Evolutionary conservation across 2,797 vertebrate genomes (phyloP), one percentile per base, ranked within the genome.

Genomic region (Tympanoctomys barrerae): DNA sequence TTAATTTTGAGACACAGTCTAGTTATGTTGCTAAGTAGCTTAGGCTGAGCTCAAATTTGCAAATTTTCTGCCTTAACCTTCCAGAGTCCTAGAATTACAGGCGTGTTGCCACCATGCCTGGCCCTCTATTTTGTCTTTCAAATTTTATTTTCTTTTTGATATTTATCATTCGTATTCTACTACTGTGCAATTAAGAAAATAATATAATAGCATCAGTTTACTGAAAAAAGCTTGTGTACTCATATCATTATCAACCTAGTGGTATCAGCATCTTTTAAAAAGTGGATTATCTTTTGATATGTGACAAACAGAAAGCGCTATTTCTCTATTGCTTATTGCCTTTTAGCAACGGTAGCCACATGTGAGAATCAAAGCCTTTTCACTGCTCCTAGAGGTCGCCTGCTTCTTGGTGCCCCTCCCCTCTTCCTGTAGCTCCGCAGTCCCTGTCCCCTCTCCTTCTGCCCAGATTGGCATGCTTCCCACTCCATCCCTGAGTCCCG

Each of bases 131-230:
- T 94, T 61, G 92, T 64, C 80, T 82, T 28, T 91, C 54, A 89
- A 59, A 70, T 62, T 49, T 49, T 52, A 22, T 75, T 81, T 91
- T 73, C 3, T 81, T 10, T 66, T 90, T 89, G 66, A 49, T 88
- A 88, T 75, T 90, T 95, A 68, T 87, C 49, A 42, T 91, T 28
- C 91, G n/a, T 59, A 71, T 33, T 31, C 89, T 57, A 70, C 12
- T 89, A 19, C 10, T 94, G 16, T 26, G 11, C 46, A 82, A 66
- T 5, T 91, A 89, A 95, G 83, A 88, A 89, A 94, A 87, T 75
- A 87, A 31, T 70, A 18, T 16, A 57, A 70, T 24, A 64, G 12
- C 78, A 42, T 84, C n/a, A 89, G 21, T 22, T 89, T 71, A 90
- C n/a, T 77, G 81, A 91, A 26, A 88, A 94, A 86, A 5, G 93